These are phyloP conservation scores for Agonopterix arenella DNA, from an alignment of 2,888 invertebrate species.

Conservation along the genomic window DNA sequence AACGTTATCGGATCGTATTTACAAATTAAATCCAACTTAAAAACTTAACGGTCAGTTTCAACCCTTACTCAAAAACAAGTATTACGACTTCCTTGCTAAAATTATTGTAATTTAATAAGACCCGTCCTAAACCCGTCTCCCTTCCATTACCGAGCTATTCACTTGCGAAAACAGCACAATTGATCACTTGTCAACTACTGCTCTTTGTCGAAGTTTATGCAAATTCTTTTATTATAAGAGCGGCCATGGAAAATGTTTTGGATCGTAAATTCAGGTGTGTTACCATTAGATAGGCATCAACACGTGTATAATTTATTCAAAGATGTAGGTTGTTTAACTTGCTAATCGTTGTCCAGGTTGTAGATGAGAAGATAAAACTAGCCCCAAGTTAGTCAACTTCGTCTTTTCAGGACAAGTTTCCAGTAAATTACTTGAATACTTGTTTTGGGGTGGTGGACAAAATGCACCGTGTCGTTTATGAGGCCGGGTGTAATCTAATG, in stretches of 20 bases:
- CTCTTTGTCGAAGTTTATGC: conserved; percentile 40
- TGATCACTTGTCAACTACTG: conserved; percentile 62
- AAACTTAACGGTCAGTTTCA: conserved; percentile 15
- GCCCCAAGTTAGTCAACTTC: conserved; percentile 27
- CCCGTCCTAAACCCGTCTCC: conserved; percentile 32
- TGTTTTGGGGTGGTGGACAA: background rate
- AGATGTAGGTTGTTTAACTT: conserved; percentile 62
- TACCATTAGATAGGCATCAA: conserved; percentile 46
- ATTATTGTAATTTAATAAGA: conserved; percentile 71
- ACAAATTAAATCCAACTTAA: background rate
- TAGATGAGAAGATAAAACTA: conserved; percentile 52
- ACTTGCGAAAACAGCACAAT: conserved; percentile 57
- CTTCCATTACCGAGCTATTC: conserved; percentile 42
- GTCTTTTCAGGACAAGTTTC: conserved; percentile 9
- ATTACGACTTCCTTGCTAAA: conserved; percentile 23
- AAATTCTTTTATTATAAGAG: conserved; percentile 25
- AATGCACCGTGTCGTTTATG: too few species aligned
- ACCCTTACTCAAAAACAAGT: conserved; percentile 12
- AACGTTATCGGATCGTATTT: background rate
- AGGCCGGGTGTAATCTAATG: too few species aligned
- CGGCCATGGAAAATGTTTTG: conserved; percentile 28
- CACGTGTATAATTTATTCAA: conserved; percentile 47
- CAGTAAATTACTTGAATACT: background rate
- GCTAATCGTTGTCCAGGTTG: conserved; percentile 58
- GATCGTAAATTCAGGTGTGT: conserved; percentile 33